Conservation (phyloP, 2,888 invertebrate species). For the Eledona agricola region DNA sequence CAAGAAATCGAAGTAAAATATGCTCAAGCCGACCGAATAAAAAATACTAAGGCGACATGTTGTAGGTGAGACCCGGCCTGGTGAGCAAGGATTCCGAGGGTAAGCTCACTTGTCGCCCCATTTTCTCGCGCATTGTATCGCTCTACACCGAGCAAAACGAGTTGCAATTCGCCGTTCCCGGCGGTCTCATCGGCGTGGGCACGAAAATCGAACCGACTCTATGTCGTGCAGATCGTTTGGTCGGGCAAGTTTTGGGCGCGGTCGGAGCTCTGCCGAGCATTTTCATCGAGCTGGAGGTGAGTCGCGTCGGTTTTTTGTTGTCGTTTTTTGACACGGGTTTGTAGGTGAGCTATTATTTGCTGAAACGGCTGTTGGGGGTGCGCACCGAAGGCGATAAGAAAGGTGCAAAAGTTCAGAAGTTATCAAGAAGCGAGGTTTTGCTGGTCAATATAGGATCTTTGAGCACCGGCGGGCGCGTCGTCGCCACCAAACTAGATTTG, state of each 20-base stretch:
- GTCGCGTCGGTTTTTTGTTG: neutral
- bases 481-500: constrained; percentile 95
- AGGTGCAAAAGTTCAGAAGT: constrained; percentile 95
- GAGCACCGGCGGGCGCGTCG: constrained; percentile 95
- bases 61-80: constrained; percentile 89
- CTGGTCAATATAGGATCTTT: constrained; percentile 99
- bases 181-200: constrained; percentile 99
- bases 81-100: constrained; percentile 97
- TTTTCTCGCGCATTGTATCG: constrained; percentile 96
- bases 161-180: constrained; percentile 97
- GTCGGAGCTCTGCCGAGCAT: constrained; percentile 97
- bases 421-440: constrained; percentile 88
- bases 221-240: constrained; percentile 97
- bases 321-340: constrained; percentile 11
- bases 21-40: neutral
- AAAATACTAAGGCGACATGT: neutral
- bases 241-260: constrained; percentile 92
- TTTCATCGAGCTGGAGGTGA: constrained; percentile 95
- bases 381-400: constrained; percentile 99
- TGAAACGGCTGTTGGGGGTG: constrained; percentile 95
- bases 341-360: constrained; percentile 85
- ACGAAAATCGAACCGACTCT: constrained; percentile 99
- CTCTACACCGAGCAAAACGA: constrained; percentile 98
- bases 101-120: constrained; percentile 93
- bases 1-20: constrained; percentile 93